phyloP scores from a whole-genome alignment of 2,888 invertebrate species.

The Stenodema calcarata region DNA sequence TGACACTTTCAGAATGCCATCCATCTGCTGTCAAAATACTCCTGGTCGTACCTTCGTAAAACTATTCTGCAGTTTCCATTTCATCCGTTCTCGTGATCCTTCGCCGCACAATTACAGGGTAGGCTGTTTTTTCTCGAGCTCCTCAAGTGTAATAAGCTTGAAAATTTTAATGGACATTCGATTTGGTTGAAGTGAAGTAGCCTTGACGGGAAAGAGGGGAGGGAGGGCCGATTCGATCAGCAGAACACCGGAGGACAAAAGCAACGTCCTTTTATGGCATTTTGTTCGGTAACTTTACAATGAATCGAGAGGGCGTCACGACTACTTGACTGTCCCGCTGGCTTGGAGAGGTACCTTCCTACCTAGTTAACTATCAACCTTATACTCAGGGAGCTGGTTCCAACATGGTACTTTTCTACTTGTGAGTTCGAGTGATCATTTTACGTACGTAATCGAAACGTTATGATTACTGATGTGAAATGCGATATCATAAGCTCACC shows the following conservation, averaged over 20 bases:
- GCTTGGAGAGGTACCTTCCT: neutral
- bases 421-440: neutral
- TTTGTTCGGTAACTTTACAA: slow-evolving; percentile 4
- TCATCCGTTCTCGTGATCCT: too few relatives aligned
- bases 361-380: neutral
- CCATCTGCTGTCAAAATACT: too few relatives aligned
- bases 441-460: neutral
- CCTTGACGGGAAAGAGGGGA: neutral
- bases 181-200: neutral
- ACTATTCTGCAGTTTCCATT: too few relatives aligned
- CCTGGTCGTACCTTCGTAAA: too few relatives aligned
- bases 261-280: slow-evolving; percentile 5
- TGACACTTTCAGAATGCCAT: too few relatives aligned
- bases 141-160: neutral
- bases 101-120: too few relatives aligned
- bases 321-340: neutral
- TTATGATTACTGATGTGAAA: neutral
- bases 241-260: neutral
- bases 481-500: neutral
- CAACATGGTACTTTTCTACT: neutral
- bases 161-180: neutral
- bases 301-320: slow-evolving; percentile 5
- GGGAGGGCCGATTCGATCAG: slow-evolving; percentile 1
- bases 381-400: neutral
- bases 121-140: too few relatives aligned